Conservation (phyloP, 2,797 vertebrate genomes). For the Lepidocolaptes lacrymiger region DNA sequence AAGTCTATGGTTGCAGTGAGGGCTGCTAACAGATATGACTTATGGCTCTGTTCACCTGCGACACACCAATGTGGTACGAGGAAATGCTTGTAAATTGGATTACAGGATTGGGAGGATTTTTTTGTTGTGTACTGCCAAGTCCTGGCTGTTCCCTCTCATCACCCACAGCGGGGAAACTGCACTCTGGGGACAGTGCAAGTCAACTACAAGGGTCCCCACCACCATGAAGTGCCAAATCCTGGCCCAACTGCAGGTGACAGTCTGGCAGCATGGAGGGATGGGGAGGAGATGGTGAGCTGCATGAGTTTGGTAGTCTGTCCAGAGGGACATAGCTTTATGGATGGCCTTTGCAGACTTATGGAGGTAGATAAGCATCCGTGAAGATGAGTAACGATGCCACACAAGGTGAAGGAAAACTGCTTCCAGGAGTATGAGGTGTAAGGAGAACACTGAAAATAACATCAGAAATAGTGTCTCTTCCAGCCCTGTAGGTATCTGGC, state of each 20-base stretch:
- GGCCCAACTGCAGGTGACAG: not conserved
- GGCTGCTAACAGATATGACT: slow-evolving; percentile 70
- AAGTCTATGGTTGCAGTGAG: slow-evolving; percentile 6
- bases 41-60: slow-evolving; percentile 57
- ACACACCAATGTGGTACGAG: not conserved
- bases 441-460: slow-evolving; percentile 30
- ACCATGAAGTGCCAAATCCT: not conserved
- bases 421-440: slow-evolving; percentile 32
- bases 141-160: slow-evolving; percentile 15
- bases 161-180: slow-evolving; percentile 10
- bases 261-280: not conserved
- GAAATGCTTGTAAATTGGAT: slow-evolving; percentile 36
- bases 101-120: slow-evolving; percentile 14
- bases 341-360: not conserved
- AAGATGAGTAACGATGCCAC: slow-evolving; percentile 50
- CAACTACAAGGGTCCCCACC: not conserved
- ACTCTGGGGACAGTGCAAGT: not conserved
- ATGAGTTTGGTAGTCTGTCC: not conserved
- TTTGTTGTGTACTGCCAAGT: slow-evolving; percentile 41
- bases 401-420: slow-evolving; percentile 35
- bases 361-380: not conserved
- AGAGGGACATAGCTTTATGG: not conserved
- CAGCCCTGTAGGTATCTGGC: slow-evolving; percentile 59
- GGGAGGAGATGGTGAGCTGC: not conserved
- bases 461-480: slow-evolving; percentile 39